Percentiles rank a stretch among this genome's conserved stretches.
phyloP scores from a whole-genome alignment of 2,888 invertebrate genomes.

The Chirona hameri region DNA sequence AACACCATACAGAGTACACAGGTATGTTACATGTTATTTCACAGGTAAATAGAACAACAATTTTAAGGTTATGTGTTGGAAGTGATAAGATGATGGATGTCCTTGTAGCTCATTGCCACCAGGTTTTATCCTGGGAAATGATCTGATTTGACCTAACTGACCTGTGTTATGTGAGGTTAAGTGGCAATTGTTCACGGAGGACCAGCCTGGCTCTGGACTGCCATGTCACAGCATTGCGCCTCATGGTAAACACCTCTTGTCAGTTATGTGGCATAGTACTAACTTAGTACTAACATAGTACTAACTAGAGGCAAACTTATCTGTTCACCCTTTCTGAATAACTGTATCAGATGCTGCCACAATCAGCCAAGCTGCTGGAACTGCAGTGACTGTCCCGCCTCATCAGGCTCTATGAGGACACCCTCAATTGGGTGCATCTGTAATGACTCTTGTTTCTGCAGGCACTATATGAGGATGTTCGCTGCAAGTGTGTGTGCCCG shows the following conservation, averaged over 20 bases:
- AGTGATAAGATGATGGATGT: constrained; percentile 30
- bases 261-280: too few species aligned
- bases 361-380: too few species aligned
- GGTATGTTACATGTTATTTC: background rate
- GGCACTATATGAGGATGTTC: constrained; percentile 66
- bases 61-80: constrained; percentile 28
- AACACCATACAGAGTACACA: background rate
- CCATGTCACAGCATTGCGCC: too few species aligned
- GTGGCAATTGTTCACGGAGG: background rate
- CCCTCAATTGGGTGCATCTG: background rate
- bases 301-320: background rate
- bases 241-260: too few species aligned
- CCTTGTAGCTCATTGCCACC: background rate
- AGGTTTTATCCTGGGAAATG: background rate
- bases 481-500: constrained; percentile 83
- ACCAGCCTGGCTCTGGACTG: too few species aligned
- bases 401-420: background rate
- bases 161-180: background rate
- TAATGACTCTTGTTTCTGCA: background rate
- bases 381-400: too few species aligned
- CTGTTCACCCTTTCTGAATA: background rate
- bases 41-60: background rate
- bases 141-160: background rate
- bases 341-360: too few species aligned
- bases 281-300: too few species aligned